These are phyloP conservation scores for Athene noctua DNA, from an alignment of 2,113 vertebrate species.

Conservation along the genomic window DNA sequence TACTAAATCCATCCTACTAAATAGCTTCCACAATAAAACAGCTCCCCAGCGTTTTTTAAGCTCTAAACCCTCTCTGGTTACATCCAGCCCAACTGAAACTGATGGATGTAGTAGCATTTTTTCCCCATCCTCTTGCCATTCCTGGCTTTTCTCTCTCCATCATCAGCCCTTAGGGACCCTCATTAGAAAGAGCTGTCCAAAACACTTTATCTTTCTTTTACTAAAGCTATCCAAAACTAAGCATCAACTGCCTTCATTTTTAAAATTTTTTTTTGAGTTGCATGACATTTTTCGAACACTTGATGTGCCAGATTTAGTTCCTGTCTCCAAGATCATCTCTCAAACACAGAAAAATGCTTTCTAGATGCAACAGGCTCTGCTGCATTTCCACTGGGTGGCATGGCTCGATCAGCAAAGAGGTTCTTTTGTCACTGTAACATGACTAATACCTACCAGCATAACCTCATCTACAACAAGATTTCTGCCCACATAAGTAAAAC, in stretches of 20 bases:
- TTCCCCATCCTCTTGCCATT: background rate
- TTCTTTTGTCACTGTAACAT: slow-evolving; percentile 43
- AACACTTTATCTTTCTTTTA: background rate
- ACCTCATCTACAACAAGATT: slow-evolving; percentile 54
- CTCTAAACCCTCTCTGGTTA: background rate
- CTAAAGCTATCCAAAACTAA: background rate
- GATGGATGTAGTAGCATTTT: background rate
- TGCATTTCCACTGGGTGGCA: slow-evolving; percentile 59
- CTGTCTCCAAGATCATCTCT: slow-evolving; percentile 33
- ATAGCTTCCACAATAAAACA: background rate
- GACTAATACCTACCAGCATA: slow-evolving; percentile 57
- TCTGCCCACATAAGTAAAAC: slow-evolving; percentile 51
- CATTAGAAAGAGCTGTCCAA: background rate
- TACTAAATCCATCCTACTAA: background rate
- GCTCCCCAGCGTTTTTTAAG: background rate
- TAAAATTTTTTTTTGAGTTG: background rate
- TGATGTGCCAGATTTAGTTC: slow-evolving; percentile 50
- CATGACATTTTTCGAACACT: background rate
- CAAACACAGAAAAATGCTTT: background rate
- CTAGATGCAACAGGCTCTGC: background rate
- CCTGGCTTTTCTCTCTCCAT: background rate
- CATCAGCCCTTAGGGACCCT: background rate
- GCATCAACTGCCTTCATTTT: background rate
- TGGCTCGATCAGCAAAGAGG: slow-evolving; percentile 10
- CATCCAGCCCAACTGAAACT: background rate